These are phyloP conservation scores for Camponotus vicinus DNA, from an alignment of 1,140 invertebrate genomes.

Conservation along the genomic window DNA sequence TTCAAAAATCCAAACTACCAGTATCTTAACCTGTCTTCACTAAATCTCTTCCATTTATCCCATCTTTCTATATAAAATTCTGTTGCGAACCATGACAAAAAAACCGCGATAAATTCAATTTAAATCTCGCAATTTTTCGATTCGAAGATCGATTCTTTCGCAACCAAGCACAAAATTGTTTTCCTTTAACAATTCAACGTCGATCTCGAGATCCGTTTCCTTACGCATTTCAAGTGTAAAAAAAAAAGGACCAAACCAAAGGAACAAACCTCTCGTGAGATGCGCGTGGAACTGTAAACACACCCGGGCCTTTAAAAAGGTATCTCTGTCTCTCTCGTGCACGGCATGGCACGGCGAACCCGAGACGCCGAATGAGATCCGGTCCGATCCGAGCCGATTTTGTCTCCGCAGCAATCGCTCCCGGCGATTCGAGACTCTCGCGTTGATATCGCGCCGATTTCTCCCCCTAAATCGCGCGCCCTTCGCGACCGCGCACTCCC, in stretches of 20 bases:
- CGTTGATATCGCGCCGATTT: background rate
- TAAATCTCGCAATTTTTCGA: background rate
- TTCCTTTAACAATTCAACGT: too few species aligned
- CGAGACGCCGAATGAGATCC: background rate
- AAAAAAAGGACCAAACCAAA: background rate
- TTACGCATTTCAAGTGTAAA: background rate
- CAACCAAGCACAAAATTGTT: too few species aligned
- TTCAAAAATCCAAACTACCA: too few species aligned
- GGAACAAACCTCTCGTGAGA: background rate
- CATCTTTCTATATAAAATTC: background rate
- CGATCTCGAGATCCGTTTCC: background rate
- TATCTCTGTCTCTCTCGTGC: slow-evolving; percentile 14
- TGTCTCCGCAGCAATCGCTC: background rate
- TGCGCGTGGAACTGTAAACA: slow-evolving; percentile 68
- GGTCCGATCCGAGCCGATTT: too few species aligned
- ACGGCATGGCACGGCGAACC: slow-evolving; percentile 19
- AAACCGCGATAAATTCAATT: too few species aligned
- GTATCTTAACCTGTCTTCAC: too few species aligned
- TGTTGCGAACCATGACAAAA: too few species aligned
- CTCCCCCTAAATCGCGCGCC: background rate
- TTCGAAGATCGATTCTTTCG: too few species aligned
- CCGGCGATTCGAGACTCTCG: slow-evolving; percentile 8
- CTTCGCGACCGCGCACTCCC: background rate
- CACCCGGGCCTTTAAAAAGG: slow-evolving; percentile 63
- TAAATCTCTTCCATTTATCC: background rate